phyloP scores from a whole-genome alignment of 2,113 vertebrate species.

The Eublepharis macularius region DNA sequence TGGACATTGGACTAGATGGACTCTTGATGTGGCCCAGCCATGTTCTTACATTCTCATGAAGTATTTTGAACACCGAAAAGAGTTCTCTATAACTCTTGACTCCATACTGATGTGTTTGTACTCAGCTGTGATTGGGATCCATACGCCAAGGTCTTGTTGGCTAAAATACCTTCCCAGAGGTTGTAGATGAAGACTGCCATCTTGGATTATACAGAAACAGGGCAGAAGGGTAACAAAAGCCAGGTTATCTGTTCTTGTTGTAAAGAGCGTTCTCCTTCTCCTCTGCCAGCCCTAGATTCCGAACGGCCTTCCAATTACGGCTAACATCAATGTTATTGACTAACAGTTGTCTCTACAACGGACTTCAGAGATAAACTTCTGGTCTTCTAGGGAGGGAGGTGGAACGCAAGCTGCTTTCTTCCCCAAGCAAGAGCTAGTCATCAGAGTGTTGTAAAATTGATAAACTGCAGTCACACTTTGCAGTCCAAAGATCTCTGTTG shows the following conservation, averaged over 20 bases:
- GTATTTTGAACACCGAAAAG: no score
- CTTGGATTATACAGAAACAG: not conserved
- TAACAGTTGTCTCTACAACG: not conserved
- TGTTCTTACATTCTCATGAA: no score
- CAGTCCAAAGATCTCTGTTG: slow-evolving; percentile 64
- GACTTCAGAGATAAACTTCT: not conserved
- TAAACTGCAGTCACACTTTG: slow-evolving; percentile 58
- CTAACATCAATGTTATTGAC: not conserved
- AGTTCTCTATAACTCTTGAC: no score
- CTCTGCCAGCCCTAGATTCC: not conserved
- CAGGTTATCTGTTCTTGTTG: not conserved
- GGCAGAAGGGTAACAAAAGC: no score
- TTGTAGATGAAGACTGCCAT: no score
- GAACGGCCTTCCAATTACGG: not conserved
- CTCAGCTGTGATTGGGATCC: no score
- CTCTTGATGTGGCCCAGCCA: no score
- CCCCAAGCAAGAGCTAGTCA: slow-evolving; percentile 49
- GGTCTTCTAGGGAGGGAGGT: not conserved
- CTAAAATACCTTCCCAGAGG: no score
- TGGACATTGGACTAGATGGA: no score
- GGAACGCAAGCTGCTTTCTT: not conserved
- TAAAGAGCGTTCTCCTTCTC: not conserved
- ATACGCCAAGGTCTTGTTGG: no score
- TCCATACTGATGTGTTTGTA: no score
- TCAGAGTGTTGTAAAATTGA: slow-evolving; percentile 58